Conservation (phyloP, 2,797 vertebrate genomes). For the Myiotriccus ornatus region DNA sequence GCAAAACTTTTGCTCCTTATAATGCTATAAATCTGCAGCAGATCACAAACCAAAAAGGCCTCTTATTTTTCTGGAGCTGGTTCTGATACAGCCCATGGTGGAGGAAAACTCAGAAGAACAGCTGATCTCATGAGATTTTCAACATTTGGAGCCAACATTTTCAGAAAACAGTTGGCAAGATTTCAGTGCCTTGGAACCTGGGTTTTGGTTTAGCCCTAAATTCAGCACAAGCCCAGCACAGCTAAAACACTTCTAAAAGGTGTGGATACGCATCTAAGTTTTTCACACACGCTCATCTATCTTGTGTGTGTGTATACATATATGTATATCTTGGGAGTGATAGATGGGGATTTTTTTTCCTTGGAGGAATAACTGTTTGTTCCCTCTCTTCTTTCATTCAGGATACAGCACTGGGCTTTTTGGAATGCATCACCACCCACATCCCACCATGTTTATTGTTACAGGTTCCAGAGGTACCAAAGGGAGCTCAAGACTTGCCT, state of each 20-base stretch:
- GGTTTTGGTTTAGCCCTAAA: constrained; percentile 41
- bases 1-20: not conserved
- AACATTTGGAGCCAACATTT: constrained; percentile 40
- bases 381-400: not conserved
- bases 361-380: not conserved
- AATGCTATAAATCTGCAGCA: not conserved
- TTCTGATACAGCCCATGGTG: not conserved
- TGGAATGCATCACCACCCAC: not conserved
- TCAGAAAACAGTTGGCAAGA: constrained; percentile 45
- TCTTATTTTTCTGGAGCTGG: not conserved
- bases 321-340: not conserved
- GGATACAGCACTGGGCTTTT: not conserved
- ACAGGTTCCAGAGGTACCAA: constrained; percentile 31
- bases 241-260: not conserved
- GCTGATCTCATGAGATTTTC: constrained; percentile 50
- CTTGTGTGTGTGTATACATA: not conserved
- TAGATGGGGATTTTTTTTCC: not conserved
- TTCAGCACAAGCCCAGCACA: not conserved
- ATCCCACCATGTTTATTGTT: not conserved
- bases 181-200: constrained; percentile 41
- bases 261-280: not conserved
- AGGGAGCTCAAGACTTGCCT: not conserved
- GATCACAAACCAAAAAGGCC: not conserved
- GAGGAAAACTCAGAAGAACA: constrained; percentile 35
- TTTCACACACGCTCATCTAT: not conserved